phyloP scores from a whole-genome alignment of 2,113 vertebrate species.

The Nanorana parkeri region DNA sequence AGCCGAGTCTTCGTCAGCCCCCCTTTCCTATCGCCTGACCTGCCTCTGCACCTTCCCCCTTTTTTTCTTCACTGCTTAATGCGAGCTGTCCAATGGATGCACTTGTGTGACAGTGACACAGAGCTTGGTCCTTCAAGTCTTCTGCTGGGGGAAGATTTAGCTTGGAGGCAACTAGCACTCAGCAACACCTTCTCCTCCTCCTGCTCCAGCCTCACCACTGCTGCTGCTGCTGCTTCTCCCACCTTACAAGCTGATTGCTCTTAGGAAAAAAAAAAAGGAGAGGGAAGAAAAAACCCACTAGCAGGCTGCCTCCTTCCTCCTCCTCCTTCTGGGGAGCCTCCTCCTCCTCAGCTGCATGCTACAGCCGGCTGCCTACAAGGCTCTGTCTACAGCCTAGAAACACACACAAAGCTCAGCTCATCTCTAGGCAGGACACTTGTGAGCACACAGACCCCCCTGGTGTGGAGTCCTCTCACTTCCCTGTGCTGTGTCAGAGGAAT shows the following conservation, averaged over 20 bases:
- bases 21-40: not conserved
- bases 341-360: conserved; percentile 35
- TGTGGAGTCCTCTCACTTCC: not conserved
- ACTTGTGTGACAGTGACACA: conserved; percentile 1
- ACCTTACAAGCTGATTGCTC: conserved; percentile 53
- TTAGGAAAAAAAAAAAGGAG: conserved; percentile 42
- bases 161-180: not conserved
- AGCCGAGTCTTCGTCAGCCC: conserved; percentile 1
- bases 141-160: not conserved
- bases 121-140: conserved; percentile 18
- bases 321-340: conserved; percentile 40
- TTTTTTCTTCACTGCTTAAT: conserved; percentile 24
- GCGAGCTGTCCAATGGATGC: conserved; percentile 17
- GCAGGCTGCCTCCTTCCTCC: conserved; percentile 47
- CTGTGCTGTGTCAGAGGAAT: no score
- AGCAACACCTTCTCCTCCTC: conserved; percentile 10
- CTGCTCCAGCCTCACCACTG: not conserved
- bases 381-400: conserved; percentile 41
- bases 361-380: conserved; percentile 20
- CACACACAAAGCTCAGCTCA: conserved; percentile 13
- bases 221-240: conserved; percentile 32
- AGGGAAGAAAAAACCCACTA: conserved; percentile 19
- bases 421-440: conserved; percentile 12
- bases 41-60: conserved; percentile 18
- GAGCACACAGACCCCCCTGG: not conserved